Evolutionary conservation across 1,140 invertebrate species (phyloP).

Genomic region (Drosophila aff.): DNA sequence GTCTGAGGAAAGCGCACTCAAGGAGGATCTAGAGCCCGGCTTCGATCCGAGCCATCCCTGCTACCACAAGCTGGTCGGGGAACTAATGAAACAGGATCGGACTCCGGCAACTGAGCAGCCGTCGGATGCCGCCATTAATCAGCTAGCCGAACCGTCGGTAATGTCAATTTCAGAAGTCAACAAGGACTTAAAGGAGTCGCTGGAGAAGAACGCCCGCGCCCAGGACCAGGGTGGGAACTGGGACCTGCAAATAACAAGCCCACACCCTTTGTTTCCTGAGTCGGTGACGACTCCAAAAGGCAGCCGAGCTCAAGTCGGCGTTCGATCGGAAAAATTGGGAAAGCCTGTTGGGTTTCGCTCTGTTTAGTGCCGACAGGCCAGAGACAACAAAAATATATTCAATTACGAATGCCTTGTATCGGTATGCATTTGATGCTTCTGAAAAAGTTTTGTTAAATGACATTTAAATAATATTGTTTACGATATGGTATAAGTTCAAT

Average conservation of each 20-base stretch:
- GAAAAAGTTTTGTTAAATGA: not conserved
- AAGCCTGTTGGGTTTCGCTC: not conserved
- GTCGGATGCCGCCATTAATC: not conserved
- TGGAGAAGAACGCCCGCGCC: not conserved
- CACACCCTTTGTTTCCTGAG: too few species aligned
- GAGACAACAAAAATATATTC: too few species aligned
- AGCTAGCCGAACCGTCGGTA: not conserved
- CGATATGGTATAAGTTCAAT: not conserved
- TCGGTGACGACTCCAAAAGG: not conserved
- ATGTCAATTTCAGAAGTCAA: not conserved
- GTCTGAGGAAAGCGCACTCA: constrained; percentile 4
- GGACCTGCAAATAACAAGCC: not conserved
- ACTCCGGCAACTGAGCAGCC: not conserved
- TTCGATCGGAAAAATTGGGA: not conserved
- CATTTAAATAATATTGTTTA: not conserved
- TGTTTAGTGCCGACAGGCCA: not conserved
- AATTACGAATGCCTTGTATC: not conserved
- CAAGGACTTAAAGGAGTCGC: not conserved
- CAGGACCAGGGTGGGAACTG: not conserved
- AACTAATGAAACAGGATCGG: not conserved
- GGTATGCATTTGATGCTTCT: not conserved
- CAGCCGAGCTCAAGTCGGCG: not conserved
- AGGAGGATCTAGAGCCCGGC: constrained; percentile 27
- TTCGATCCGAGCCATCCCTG: constrained; percentile 12
- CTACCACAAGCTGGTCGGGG: not conserved